phyloP scores from a whole-genome alignment of 2,888 invertebrate species.

The Xestia xanthographa region DNA sequence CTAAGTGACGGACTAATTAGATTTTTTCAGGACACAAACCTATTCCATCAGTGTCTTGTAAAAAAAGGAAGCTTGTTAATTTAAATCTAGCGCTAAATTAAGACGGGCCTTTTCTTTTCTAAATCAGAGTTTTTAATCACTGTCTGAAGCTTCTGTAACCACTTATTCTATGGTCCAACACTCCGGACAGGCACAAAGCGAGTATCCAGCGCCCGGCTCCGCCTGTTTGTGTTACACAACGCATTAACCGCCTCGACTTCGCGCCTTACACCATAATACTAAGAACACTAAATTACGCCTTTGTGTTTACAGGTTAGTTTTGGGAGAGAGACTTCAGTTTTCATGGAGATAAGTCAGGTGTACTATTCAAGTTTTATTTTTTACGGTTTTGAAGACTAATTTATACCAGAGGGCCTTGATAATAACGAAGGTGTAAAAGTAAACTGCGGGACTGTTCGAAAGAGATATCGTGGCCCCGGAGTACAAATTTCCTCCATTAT shows the following conservation, averaged over 20 bases:
- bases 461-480: too few species aligned
- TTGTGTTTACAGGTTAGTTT: conserved; percentile 69
- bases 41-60: background rate
- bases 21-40: too few species aligned
- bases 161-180: background rate
- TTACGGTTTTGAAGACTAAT: background rate
- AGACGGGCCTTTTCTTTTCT: too few species aligned
- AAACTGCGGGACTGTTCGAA: too few species aligned
- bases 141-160: conserved; percentile 16
- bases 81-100: too few species aligned
- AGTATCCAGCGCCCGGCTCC: conserved; percentile 63
- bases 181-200: conserved; percentile 61
- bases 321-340: conserved; percentile 55
- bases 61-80: too few species aligned
- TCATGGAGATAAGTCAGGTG: background rate
- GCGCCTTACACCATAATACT: conserved; percentile 73
- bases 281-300: conserved; percentile 83
- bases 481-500: too few species aligned
- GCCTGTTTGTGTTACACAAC: conserved; percentile 76
- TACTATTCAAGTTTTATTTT: background rate
- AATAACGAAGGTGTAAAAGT: too few species aligned
- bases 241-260: conserved; percentile 73
- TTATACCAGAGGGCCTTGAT: too few species aligned
- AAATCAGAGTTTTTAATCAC: background rate
- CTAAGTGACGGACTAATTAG: too few species aligned